Evolutionary conservation across 1,140 invertebrate species (phyloP).

Genomic region (Zaprionus tsacasi): DNA sequence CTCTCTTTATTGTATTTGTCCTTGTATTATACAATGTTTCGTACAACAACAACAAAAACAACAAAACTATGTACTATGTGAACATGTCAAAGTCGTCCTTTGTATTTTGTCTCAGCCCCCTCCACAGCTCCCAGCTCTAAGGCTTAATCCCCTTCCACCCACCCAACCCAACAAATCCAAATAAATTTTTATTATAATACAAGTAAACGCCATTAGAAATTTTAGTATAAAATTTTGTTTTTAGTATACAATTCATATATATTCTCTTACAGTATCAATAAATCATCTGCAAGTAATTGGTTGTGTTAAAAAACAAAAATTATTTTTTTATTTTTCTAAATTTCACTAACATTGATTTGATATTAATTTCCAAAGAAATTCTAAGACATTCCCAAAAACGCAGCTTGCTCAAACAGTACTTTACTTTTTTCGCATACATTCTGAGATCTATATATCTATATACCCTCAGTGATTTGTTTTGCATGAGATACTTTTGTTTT

Average conservation of each 20-base stretch:
- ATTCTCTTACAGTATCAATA: slow-evolving; percentile 70
- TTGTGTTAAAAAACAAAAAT: slow-evolving; percentile 46
- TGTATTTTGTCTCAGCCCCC: slow-evolving; percentile 54
- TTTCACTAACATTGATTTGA: slow-evolving; percentile 44
- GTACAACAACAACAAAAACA: slow-evolving; percentile 43
- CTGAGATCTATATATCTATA: slow-evolving; percentile 4
- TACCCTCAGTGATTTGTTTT: slow-evolving; percentile 26
- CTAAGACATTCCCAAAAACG: slow-evolving; percentile 71
- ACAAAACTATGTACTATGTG: slow-evolving; percentile 38
- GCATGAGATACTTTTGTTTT: slow-evolving; percentile 16
- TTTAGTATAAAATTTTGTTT: slow-evolving; percentile 55
- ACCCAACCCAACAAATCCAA: slow-evolving; percentile 10
- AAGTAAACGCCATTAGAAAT: slow-evolving; percentile 75
- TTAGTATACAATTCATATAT: slow-evolving; percentile 52
- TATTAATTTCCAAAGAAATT: slow-evolving; percentile 55
- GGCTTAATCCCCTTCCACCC: slow-evolving; percentile 49
- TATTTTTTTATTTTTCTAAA: slow-evolving; percentile 54
- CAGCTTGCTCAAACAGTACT: slow-evolving; percentile 53
- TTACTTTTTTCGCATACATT: neutral
- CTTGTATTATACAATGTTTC: slow-evolving; percentile 68
- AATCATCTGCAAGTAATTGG: slow-evolving; percentile 76
- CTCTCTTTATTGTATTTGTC: slow-evolving; percentile 67
- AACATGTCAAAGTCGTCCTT: slow-evolving; percentile 51
- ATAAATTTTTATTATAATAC: slow-evolving; percentile 32
- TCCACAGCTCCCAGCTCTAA: slow-evolving; percentile 60